Evolutionary conservation across 2,113 vertebrate genomes (phyloP), one percentile per base, ranked within the genome.

Genomic region (Oxyura jamaicensis): DNA sequence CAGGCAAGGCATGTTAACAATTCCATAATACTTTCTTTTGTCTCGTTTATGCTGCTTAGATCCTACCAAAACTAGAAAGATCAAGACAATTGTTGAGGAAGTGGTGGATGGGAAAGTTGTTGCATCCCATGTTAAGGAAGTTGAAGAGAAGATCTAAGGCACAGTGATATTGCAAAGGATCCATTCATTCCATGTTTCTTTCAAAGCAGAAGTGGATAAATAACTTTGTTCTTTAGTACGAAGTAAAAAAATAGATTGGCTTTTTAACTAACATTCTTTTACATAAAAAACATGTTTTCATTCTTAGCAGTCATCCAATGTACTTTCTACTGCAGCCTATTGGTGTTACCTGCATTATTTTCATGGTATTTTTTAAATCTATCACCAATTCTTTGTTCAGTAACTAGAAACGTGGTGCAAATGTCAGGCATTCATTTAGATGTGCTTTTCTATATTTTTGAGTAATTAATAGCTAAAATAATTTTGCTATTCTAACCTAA

Each of bases 81-180:
- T 98, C 88, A 98, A 97, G 94, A 98, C 98, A 75, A 97, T 98
- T 50, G 95, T 98, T 0, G 98, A 98, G 85, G 98, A 98, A 52
- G 95, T 98, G 21, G 97, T 98, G 59, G 97, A 98, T 22, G 98
- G 98, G 42, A 97, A 98, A 72, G 97, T 98, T 53, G 93, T 98
- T 41, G 95, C 98, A n/a, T 97, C 98, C 18, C 93, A 98, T 1
- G 95, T 98, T 55, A 97, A 97, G 73, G 98, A 98, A 94, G 75
- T 97, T 33, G 97, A 98, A 97, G 97, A 98, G 90, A 88, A 94
- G 39, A 93, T 98, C 6, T 98, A 82, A 97, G 56, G 69, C 91
- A 59, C 41, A 60, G 56, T 13, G 59, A 81, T 44, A 20, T 8
- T 42, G 56, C 77, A 88, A 73, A 52, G 23, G 16, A 91, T 80